Conservation (phyloP, 2,113 vertebrate genomes). For the Motacilla alba region DNA sequence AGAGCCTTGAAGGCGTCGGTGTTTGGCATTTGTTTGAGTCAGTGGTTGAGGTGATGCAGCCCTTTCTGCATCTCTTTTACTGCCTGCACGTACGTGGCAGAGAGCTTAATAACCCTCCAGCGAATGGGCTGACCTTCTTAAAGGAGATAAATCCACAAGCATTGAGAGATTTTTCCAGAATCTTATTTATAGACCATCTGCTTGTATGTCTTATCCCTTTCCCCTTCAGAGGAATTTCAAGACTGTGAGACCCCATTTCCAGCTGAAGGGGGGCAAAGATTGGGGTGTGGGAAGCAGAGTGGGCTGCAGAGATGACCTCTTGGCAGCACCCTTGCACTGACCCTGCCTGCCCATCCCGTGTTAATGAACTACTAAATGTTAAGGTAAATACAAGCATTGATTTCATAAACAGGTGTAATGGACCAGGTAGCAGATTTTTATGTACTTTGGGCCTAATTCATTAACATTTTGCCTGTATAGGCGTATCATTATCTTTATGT, state of each 20-base stretch:
- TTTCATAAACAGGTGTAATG: not conserved
- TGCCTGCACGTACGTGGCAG: not conserved
- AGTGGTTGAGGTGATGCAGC: not conserved
- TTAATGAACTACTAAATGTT: not conserved
- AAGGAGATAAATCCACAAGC: not conserved
- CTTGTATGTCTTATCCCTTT: not conserved
- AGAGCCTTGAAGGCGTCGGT: not conserved
- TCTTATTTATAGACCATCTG: not conserved
- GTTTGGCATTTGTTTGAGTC: not conserved
- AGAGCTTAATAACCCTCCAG: not conserved
- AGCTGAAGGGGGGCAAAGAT: not conserved
- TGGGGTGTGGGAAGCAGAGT: not conserved
- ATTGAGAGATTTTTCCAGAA: not conserved
- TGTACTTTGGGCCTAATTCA: not conserved
- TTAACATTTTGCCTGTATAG: constrained; percentile 33
- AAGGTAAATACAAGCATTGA: not conserved
- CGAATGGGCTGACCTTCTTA: not conserved
- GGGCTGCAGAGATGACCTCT: not conserved
- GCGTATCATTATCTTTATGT: not conserved
- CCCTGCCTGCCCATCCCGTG: not conserved
- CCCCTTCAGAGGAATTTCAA: not conserved
- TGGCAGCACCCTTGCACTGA: not conserved
- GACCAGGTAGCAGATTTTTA: constrained; percentile 45
- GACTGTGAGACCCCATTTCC: not conserved
- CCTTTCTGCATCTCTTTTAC: not conserved